Evolutionary conservation across 1,140 invertebrate species (phyloP), one percentile per base, ranked within the genome.

Genomic region (Drosophila rhopaloa): DNA sequence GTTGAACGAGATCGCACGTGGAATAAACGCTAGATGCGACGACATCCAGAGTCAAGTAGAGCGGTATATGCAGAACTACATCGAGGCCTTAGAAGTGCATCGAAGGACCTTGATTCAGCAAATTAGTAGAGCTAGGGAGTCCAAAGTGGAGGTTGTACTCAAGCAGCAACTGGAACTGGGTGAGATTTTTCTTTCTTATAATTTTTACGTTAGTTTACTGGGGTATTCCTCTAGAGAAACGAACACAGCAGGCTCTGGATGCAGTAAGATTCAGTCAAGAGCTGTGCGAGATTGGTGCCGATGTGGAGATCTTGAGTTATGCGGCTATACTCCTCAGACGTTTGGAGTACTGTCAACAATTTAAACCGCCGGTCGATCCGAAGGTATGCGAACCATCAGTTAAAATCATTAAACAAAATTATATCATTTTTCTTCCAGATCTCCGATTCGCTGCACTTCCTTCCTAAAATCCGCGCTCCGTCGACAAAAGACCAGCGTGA

Each of bases 251-350:
- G 47, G 93, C 93, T 0, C 66, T 92, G 75, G 93, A 94, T 73
- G 93, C 94, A 4, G 93, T 95, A 48, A 91, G 93, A 1, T 94
- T 95, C n/a, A 90, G 93, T 24, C 94, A 95, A 58, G 94, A 95
- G 65, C 84, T 95, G 14, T 92, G 95, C 9, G 92, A 93, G 0
- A 94, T 95, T 73, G 95, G 95, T 4, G 95, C 94, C 1, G 94
- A 96, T 76, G 94, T 95, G 35, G 95, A 96, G 92, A 93, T 96
- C 43, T 91, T 96, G 0, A 95, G 94, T 27, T 93, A 96, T 65
- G 94, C 94, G 58, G 93, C 93, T 24, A 93, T 94, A 4, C 93
- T 96, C 6, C 81, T 96, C 0, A 94, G 94, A 16, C 93, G 95
- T 60, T 93, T 96, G 47, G 95, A 96, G 81, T 92, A 90, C 53